A percentile compares a stretch with the other conserved stretches of the same genome.
Conservation (phyloP, 2,113 vertebrate genomes). For the Acinonyx jubatus region DNA sequence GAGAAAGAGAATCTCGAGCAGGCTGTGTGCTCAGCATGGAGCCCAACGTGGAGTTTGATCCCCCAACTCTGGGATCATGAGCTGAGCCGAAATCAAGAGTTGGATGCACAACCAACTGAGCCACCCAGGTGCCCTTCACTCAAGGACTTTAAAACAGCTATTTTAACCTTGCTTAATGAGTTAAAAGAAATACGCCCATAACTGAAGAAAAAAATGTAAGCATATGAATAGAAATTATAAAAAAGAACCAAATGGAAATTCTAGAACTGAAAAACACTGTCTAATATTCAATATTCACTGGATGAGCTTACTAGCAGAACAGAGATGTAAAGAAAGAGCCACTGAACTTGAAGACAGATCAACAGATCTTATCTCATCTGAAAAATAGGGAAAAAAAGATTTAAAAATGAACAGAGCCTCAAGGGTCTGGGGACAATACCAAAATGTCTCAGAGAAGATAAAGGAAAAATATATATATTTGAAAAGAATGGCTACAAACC, state of each 20-base stretch:
- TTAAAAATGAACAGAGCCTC: neutral
- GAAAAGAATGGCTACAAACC: neutral
- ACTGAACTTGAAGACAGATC: neutral
- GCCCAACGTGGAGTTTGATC: too few species aligned
- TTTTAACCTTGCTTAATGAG: neutral
- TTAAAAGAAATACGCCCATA: neutral
- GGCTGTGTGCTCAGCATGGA: too few species aligned
- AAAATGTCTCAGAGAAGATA: neutral
- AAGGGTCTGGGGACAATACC: neutral
- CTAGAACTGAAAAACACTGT: neutral
- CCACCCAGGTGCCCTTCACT: too few species aligned
- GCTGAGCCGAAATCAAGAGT: too few species aligned
- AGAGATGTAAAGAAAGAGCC: neutral
- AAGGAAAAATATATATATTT: neutral
- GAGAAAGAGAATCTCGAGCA: too few species aligned
- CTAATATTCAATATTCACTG: neutral
- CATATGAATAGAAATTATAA: neutral
- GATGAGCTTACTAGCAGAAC: neutral
- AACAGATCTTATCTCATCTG: neutral
- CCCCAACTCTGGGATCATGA: too few species aligned
- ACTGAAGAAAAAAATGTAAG: neutral
- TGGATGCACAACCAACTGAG: too few species aligned
- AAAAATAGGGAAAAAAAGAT: neutral
- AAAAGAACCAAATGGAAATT: neutral
- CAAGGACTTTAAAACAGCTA: neutral